Conservation (phyloP, 2,113 vertebrate species). For the Sus scrofa region T2T-Sscrofa CM000819.6:34384501-34385000, state of each 20-base stretch:
- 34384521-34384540: background rate
- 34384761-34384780: background rate
- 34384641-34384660: background rate
- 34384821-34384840: background rate
- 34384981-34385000: no score
- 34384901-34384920: no score
- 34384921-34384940: no score
- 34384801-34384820: background rate
- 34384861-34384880: no score
- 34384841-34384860: background rate
- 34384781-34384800: background rate
- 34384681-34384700: background rate
- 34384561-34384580: background rate
- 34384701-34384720: background rate
- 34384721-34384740: background rate
- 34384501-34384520: background rate
- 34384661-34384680: background rate
- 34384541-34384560: background rate
- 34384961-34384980: no score
- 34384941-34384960: no score
- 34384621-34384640: background rate
- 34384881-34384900: no score
- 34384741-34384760: background rate
- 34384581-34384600: background rate
- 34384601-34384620: slow-evolving; percentile 4